Conservation (phyloP, 64 coral and sea anemone genomes). For the Acropora tenuis region DNA sequence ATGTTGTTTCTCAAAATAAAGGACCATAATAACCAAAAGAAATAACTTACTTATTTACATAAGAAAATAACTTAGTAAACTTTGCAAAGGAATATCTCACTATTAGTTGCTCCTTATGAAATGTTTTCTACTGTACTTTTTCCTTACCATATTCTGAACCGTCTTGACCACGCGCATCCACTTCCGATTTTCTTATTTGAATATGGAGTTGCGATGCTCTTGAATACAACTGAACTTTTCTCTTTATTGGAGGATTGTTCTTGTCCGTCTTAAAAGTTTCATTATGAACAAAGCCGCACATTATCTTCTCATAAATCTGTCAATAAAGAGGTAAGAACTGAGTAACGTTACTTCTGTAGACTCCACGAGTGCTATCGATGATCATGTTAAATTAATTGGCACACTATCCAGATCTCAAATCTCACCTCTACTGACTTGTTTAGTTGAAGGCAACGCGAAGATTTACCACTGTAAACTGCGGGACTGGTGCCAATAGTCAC, state of each 20-base stretch:
- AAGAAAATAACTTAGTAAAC: neutral
- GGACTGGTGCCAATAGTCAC: conserved; percentile 10
- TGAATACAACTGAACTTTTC: conserved; percentile 47
- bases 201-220: conserved; percentile 30
- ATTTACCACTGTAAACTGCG: neutral
- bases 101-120: neutral
- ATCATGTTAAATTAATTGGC: neutral
- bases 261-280: neutral
- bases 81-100: neutral
- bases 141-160: conserved; percentile 46
- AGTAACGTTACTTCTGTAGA: neutral
- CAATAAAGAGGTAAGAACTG: neutral
- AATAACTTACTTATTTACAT: neutral
- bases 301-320: neutral
- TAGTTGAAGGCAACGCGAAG: neutral
- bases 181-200: conserved; percentile 24
- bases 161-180: conserved; percentile 19
- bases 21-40: neutral
- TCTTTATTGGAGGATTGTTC: neutral
- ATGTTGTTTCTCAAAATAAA: neutral
- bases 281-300: neutral
- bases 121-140: neutral
- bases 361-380: neutral
- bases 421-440: conserved; percentile 29
- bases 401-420: neutral